Conservation (phyloP, 1,140 invertebrate species). For the Campodea augens region DNA sequence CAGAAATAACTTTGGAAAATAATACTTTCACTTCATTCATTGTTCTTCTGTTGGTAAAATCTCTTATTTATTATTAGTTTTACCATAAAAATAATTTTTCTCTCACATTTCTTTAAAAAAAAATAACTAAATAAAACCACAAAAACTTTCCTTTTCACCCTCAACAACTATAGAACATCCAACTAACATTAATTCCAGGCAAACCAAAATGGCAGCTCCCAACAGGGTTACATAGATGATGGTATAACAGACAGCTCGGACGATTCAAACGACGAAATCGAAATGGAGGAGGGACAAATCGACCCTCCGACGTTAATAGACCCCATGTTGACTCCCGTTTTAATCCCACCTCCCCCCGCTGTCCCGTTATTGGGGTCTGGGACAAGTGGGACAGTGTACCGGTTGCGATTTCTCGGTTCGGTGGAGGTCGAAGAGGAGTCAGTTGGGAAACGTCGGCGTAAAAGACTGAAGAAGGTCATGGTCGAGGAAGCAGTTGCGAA, state of each 20-base stretch:
- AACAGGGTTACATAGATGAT: conserved; percentile 9
- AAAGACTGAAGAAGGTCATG: conserved; percentile 69
- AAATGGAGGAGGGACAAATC: no score
- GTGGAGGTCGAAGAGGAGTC: conserved; percentile 64
- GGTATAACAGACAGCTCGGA: conserved; percentile 21
- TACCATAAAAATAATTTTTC: background rate
- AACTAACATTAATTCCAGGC: conserved; percentile 12
- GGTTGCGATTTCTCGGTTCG: conserved; percentile 60
- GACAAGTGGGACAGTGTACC: conserved; percentile 49
- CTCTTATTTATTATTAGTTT: no score
- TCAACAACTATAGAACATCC: background rate
- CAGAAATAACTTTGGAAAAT: no score
- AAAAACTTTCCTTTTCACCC: background rate
- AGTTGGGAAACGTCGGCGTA: conserved; percentile 41
- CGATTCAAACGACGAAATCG: conserved; percentile 23
- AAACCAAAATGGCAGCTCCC: conserved; percentile 14
- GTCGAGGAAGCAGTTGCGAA: conserved; percentile 92
- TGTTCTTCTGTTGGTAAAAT: no score
- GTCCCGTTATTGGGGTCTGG: conserved; percentile 13
- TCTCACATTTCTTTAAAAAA: background rate
- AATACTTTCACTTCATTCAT: no score
- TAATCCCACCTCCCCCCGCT: conserved; percentile 5
- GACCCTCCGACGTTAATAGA: conserved; percentile 7
- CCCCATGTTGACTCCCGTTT: conserved; percentile 3
- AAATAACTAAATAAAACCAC: background rate